Conservation (phyloP, 2,797 vertebrate species). For the Geotria australis region DNA sequence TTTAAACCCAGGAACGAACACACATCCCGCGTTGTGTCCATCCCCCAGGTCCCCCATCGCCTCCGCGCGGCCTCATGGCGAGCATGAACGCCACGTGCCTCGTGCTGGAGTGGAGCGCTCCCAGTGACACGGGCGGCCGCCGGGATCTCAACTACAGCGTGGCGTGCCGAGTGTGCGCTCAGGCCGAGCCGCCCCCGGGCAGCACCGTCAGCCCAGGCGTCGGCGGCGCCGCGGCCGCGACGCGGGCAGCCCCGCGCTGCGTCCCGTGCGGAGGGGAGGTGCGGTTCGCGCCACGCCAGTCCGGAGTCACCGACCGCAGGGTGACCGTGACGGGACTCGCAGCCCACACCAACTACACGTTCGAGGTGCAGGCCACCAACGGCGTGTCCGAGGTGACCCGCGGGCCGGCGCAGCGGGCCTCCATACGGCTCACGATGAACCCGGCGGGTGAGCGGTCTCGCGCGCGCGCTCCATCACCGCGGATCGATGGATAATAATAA, state of each 20-base stretch:
- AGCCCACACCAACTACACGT: conserved; percentile 92
- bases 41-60: conserved; percentile 51
- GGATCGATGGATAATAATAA: too few species aligned
- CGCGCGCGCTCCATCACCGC: too few species aligned
- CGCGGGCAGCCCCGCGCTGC: conserved; percentile 15
- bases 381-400: conserved; percentile 73
- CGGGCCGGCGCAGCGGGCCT: conserved; percentile 54
- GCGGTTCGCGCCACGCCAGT: conserved; percentile 67
- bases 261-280: conserved; percentile 53
- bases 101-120: conserved; percentile 75
- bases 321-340: conserved; percentile 83
- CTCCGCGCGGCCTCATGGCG: conserved; percentile 56
- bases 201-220: neutral
- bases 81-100: conserved; percentile 77
- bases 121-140: conserved; percentile 58
- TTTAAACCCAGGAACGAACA: too few species aligned
- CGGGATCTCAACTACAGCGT: conserved; percentile 79
- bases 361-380: conserved; percentile 80
- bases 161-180: conserved; percentile 47
- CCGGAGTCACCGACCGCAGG: conserved; percentile 35
- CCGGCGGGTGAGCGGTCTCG: conserved; percentile 41
- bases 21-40: neutral
- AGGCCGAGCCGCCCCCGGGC: neutral
- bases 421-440: conserved; percentile 79
- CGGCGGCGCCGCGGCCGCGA: neutral